Percentiles rank a stretch among this genome's conserved stretches.
These are phyloP conservation scores for Sphenopsis melanotis DNA, from an alignment of 2,797 vertebrate species.

Conservation along the genomic window DNA sequence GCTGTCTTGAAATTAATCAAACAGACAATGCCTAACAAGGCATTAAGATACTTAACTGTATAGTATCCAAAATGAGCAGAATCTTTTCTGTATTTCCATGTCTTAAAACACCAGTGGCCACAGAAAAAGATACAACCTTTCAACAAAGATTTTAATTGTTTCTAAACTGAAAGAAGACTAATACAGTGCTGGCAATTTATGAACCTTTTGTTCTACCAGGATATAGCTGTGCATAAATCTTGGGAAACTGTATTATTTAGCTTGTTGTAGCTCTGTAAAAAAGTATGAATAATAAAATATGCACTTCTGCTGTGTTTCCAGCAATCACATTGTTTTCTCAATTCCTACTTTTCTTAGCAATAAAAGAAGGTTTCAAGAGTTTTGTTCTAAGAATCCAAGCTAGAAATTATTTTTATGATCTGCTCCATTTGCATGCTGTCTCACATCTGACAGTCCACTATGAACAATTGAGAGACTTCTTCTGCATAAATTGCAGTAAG, in stretches of 20 bases:
- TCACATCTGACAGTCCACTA: constrained; percentile 63
- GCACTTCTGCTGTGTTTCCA: background rate
- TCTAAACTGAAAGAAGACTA: background rate
- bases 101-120: background rate
- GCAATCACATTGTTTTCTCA: constrained; percentile 3
- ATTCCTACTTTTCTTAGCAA: background rate
- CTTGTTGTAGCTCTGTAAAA: background rate
- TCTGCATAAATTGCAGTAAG: constrained; percentile 60
- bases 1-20: background rate
- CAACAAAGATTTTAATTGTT: background rate
- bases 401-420: constrained; percentile 60
- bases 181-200: background rate
- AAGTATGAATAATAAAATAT: constrained; percentile 8
- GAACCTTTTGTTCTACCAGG: background rate
- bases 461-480: constrained; percentile 55
- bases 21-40: background rate
- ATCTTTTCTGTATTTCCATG: background rate
- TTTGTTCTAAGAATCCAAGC: constrained; percentile 25
- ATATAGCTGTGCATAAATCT: background rate
- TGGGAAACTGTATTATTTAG: constrained; percentile 4
- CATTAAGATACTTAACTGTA: background rate
- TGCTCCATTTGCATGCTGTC: constrained; percentile 57
- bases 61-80: background rate
- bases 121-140: background rate
- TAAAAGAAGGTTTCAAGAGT: constrained; percentile 39